Base-by-base conservation (phyloP, 2,888 invertebrate species). In the Hirudinaria manillensis region DNA sequence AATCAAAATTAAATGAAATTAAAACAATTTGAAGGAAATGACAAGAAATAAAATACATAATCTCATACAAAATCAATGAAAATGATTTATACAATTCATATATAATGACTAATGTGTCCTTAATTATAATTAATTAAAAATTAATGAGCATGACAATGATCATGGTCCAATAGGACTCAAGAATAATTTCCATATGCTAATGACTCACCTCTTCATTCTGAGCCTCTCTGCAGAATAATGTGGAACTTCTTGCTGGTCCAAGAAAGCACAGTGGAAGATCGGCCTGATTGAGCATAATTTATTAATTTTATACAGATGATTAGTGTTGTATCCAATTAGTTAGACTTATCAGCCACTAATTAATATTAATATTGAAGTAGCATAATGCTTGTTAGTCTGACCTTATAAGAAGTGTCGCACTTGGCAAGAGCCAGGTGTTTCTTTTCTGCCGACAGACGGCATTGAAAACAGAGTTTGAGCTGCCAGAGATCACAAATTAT, bases 401-500 rank as follows among this genome's bases (percentile, higher is more conserved):
- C 61, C 29, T 61, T 61, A 10, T 61, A 61, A 10, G 61, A 27
- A 13, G 29, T 24, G 61, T 61, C 61, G n/a, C 61, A 61, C 7
- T 16, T 29, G 61, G n/a, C n/a, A n/a, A n/a, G n/a, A n/a, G n/a
- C n/a, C 24, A 61, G 13, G 10, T 61, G 24, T 16, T 19, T 61
- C 29, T 61, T 61, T 24, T 61, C 61, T 61, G 24, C 19, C 21
- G 29, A 21, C 24, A 24, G 61, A 24, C 29, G 24, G n/a, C 61
- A 61, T 61, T 24, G 29, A 7, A 61, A 27, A n/a, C 61, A 61
- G 61, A 61, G 24, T 24, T 61, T 61, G 24, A 61, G 61, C 61
- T 61, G 61, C 10, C 24, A 61, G 61, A 6, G 7, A 61, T 16
- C 29, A 27, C n/a, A 13, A 10, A 61, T 61, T 61, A n/a, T 1